A percentile compares a stretch with the other conserved stretches of the same genome.
phyloP scores from a whole-genome alignment of 2,888 invertebrate genomes.

The Eremobia ochroleuca region DNA sequence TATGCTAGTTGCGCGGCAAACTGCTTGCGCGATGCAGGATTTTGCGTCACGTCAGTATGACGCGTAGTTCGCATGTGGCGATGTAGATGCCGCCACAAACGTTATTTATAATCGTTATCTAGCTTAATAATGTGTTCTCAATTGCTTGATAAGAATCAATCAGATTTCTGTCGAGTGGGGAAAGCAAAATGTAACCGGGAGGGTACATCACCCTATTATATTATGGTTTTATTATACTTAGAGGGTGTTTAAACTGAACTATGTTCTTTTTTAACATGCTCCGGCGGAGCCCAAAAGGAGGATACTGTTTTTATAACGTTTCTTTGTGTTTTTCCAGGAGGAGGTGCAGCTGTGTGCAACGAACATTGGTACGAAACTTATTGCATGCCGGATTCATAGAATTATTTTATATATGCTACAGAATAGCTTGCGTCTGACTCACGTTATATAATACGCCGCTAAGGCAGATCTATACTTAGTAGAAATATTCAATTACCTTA shows the following conservation, averaged over 20 bases:
- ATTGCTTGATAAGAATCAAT: constrained; percentile 8
- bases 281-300: too few species aligned
- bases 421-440: constrained; percentile 82
- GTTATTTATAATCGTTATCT: constrained; percentile 22
- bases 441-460: constrained; percentile 74
- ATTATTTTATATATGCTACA: constrained; percentile 85
- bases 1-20: too few species aligned
- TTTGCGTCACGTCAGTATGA: too few species aligned
- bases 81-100: too few species aligned
- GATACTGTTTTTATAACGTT: background rate
- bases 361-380: constrained; percentile 85
- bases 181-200: background rate
- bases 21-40: too few species aligned
- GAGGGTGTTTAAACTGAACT: too few species aligned
- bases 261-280: too few species aligned
- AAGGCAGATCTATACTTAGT: constrained; percentile 71
- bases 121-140: constrained; percentile 10
- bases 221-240: too few species aligned
- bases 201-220: too few species aligned
- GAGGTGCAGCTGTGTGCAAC: constrained; percentile 88
- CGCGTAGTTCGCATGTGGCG: too few species aligned
- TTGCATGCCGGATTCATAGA: constrained; percentile 86
- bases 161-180: background rate
- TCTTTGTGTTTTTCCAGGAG: constrained; percentile 66
- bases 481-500: constrained; percentile 67